A percentile compares a stretch with the other conserved stretches of the same genome.
Conservation (phyloP, 2,888 invertebrate species). For the Leptopilina myrica region DNA sequence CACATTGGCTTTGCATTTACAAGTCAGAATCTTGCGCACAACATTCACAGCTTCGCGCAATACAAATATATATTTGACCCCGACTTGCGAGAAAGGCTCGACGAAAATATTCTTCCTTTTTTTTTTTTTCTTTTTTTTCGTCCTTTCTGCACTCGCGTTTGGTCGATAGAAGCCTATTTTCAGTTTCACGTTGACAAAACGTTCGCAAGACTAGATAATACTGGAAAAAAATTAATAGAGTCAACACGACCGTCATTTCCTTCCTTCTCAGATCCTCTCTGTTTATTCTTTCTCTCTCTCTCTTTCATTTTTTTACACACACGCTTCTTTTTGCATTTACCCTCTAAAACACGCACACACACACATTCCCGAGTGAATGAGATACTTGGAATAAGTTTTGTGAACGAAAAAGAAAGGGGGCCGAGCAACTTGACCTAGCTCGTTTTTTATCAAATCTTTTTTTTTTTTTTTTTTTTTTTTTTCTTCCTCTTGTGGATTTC, state of each 20-base stretch:
- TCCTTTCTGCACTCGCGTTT: conserved; percentile 47
- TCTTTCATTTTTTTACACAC: conserved; percentile 3
- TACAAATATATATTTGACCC: conserved; percentile 19
- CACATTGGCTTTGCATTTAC: conserved; percentile 6
- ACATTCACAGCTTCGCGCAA: conserved; percentile 33
- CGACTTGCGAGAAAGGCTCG: conserved; percentile 43
- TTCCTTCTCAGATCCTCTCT: conserved; percentile 41
- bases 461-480: background rate
- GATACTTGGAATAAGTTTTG: conserved; percentile 21
- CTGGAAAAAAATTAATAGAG: conserved; percentile 75
- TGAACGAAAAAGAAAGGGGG: background rate
- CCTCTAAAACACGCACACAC: conserved; percentile 40
- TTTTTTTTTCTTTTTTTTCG: conserved; percentile 45
- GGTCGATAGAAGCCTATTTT: conserved; percentile 50
- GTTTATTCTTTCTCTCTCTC: background rate
- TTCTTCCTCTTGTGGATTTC: no score
- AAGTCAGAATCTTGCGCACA: conserved; percentile 27
- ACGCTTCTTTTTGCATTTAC: background rate
- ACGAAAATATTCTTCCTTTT: background rate
- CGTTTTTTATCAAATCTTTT: no score
- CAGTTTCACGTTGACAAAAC: conserved; percentile 63
- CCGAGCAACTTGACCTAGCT: no score
- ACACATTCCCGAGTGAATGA: conserved; percentile 47
- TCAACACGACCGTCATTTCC: conserved; percentile 66
- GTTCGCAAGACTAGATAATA: conserved; percentile 76